Evolutionary conservation across 2,888 invertebrate species (phyloP), one percentile per base, ranked within the genome.

Genomic region (Yponomeuta malinellus): DNA sequence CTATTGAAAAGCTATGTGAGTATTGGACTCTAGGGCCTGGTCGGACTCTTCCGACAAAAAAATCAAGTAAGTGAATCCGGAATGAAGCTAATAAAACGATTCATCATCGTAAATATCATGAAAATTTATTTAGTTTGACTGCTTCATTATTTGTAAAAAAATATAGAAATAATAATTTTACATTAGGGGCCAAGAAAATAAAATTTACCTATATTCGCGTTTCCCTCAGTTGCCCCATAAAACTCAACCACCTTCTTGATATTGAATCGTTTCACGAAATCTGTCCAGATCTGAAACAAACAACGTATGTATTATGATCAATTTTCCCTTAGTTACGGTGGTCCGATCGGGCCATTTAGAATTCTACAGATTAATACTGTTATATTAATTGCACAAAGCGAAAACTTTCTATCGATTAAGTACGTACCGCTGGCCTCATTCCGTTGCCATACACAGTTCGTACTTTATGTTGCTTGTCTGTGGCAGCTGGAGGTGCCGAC

Each of bases 171-270:
- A 4, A 37, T 37, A 4, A 52, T 12, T 52, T 12, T 52, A 52
- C 52, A 8, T 12, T 9, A 12, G 12, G 10, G 12, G 52, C 52
- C 2, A 52, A 2, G 2, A n/a, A 63, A n/a, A n/a, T 66, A 0
- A 63, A 31, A 75, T 79, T 88, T 89, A 96, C 96, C 95, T 74
- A 99, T 97, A 83, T 98, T 99, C 6, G 99, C 98, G 83, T 99
- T 99, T 80, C 99, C 99, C 93, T 99, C 99, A 0, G 99, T 99
- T 23, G 98, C 98, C 2, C 99, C 99, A 83, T 99, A 99, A 88
- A 99, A 98, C 90, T 99, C 99, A 0, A 96, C 96, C 43, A 99
- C 97, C 76, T 94, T 93, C 70, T 95, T 93, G 72, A 99, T 97
- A 71, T 95, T 95, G 83, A 99, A 99, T 63, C 99, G 94, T 71